Evolutionary conservation across 2,113 vertebrate species (phyloP), one percentile per base, ranked within the genome.

Genomic region (Nibea coibor): DNA sequence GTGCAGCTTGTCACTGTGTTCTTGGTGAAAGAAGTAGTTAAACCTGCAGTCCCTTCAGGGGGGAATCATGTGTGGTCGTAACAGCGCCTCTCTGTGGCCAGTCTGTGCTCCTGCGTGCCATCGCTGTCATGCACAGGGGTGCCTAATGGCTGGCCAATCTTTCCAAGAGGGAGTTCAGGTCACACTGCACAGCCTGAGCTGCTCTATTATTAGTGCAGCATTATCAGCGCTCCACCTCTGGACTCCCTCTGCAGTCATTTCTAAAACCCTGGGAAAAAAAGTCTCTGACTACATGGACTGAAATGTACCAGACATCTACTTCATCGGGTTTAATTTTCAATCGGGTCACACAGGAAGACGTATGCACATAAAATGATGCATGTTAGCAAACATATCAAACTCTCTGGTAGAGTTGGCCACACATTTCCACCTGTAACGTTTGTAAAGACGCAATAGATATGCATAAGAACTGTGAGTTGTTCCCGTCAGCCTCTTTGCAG

Each of bases 371-470:
- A 58, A 80, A 48, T 43, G 62, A 74, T 76, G 71, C 47, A 61
- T 43, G 26, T 19, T 59, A 15, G 70, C 72, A 68, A 63, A 75
- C 78, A 65, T 78, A 80, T 88, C 75, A 69, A 80, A 89, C 93
- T 94, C 93, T 93, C 93, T 87, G 92, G 93, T 83, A 93, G 93
- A 92, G 93, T 92, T 88, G 59, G 66, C 68, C 78, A 68, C 80
- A 80, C 81, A 88, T 82, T 88, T 87, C 81, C 77, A 78, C 57
- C 39, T 26, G 64, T 73, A 28, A 56, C 53, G 58, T 81, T 72
- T 83, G 63, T 75, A 80, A 71, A 58, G 26, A 71, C n/a, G 43
- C 71, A 80, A 75, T 77, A 74, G 63, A 78, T 84, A 9, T 5
- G 20, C 51, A 74, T 68, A 56, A 53, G 31, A 75, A 71, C 14